A percentile compares a stretch with the other conserved stretches of the same genome.
Conservation (phyloP, 2,797 vertebrate species). For the Microcaecilia unicolor region DNA sequence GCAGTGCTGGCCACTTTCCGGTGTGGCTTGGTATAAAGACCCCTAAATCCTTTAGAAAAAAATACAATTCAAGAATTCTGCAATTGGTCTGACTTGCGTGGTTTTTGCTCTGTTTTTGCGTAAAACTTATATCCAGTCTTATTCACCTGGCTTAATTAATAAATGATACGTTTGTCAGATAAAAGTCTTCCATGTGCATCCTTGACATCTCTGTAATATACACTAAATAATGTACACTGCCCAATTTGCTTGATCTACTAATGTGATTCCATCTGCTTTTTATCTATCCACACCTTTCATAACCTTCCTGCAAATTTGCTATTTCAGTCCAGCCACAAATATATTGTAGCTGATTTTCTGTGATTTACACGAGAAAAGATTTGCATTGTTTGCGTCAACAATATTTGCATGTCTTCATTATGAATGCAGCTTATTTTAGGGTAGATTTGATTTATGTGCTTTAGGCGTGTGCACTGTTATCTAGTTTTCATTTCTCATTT, state of each 20-base stretch:
- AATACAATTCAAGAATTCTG: no score
- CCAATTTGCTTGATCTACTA: constrained; percentile 47
- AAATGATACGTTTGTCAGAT: no score
- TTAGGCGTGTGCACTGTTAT: constrained; percentile 39
- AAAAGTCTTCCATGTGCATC: no score
- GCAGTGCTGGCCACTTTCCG: no score
- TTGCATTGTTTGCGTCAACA: constrained; percentile 39
- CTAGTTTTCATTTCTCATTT: constrained; percentile 41
- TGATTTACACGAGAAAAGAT: constrained; percentile 52
- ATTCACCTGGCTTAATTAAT: no score
- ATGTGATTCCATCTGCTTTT: constrained; percentile 33
- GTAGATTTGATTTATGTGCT: constrained; percentile 43
- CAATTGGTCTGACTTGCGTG: no score
- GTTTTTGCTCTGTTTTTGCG: constrained; percentile 36
- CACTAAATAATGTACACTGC: no score
- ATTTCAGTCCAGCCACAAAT: constrained; percentile 49
- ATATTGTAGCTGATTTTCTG: constrained; percentile 48
- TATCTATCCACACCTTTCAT: constrained; percentile 44
- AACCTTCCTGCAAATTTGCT: constrained; percentile 46
- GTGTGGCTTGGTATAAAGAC: no score
- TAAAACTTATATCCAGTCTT: no score
- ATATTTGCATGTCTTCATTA: constrained; percentile 52
- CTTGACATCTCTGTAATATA: no score
- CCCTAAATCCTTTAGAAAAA: no score
- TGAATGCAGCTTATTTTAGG: constrained; percentile 42